phyloP scores from a whole-genome alignment of 2,797 vertebrate species.

The Paratrypauchen microcephalus region DNA sequence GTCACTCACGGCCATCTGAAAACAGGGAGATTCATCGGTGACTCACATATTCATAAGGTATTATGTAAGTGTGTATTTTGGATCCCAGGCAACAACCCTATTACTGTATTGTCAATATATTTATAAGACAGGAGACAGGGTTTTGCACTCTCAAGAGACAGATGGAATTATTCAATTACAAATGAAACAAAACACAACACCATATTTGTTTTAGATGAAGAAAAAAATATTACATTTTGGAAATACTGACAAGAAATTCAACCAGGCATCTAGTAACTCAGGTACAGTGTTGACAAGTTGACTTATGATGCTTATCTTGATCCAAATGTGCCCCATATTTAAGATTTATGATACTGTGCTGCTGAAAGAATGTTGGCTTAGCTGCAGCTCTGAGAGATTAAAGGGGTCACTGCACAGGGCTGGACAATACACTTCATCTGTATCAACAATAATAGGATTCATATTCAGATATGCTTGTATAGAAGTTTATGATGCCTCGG shows the following conservation, averaged over 20 bases:
- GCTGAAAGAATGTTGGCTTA: constrained; percentile 8
- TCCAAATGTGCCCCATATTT: constrained; percentile 4
- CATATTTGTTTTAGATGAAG: background rate
- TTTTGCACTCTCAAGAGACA: too few relatives aligned
- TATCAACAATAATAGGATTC: background rate
- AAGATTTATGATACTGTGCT: background rate
- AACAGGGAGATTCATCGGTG: too few relatives aligned
- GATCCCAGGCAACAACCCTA: too few relatives aligned
- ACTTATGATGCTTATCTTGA: background rate
- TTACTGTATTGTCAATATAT: too few relatives aligned
- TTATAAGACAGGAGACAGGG: too few relatives aligned
- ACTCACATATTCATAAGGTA: too few relatives aligned
- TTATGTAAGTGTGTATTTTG: too few relatives aligned
- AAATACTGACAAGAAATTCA: background rate
- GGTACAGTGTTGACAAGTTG: constrained; percentile 1
- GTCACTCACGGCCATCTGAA: too few relatives aligned
- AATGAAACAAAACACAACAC: background rate
- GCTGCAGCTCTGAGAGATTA: background rate
- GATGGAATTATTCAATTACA: too few relatives aligned
- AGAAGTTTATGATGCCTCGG: background rate
- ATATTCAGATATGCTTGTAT: background rate
- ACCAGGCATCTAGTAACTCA: background rate
- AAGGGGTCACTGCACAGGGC: background rate
- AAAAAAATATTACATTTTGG: background rate
- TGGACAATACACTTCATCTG: constrained; percentile 2